phyloP scores from a whole-genome alignment of 2,113 vertebrate genomes.

The Sebastes schlegelii region DNA sequence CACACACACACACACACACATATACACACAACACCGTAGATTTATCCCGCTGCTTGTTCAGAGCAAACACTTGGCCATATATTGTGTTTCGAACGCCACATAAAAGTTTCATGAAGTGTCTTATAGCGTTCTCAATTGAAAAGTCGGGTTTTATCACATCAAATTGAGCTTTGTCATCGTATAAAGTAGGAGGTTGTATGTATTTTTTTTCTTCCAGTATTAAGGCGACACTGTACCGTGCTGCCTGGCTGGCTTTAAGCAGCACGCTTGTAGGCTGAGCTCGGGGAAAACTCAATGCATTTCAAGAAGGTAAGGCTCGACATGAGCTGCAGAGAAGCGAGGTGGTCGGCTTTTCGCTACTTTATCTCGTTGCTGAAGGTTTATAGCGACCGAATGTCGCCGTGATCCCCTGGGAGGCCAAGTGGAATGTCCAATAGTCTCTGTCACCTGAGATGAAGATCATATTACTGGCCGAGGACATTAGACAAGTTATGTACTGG shows the following conservation, averaged over 20 bases:
- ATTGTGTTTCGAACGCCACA: constrained; percentile 51
- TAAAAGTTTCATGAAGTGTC: constrained; percentile 68
- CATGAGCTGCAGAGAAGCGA: constrained; percentile 34
- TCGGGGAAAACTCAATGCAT: constrained; percentile 58
- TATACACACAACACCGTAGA: background rate
- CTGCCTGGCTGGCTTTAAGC: constrained; percentile 40
- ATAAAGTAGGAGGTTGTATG: constrained; percentile 44
- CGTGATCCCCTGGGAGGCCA: constrained; percentile 9
- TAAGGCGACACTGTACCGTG: constrained; percentile 21
- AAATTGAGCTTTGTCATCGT: constrained; percentile 58
- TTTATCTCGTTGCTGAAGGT: constrained; percentile 49
- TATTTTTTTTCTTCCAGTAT: constrained; percentile 18
- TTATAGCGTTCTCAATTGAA: constrained; percentile 53
- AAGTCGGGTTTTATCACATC: constrained; percentile 64
- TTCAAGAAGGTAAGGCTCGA: constrained; percentile 52
- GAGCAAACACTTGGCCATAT: constrained; percentile 23
- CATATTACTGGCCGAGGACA: constrained; percentile 6
- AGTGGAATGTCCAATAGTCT: constrained; percentile 32
- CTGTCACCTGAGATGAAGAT: constrained; percentile 35
- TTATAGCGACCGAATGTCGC: constrained; percentile 20
- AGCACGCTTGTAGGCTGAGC: constrained; percentile 16
- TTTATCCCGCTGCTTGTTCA: constrained; percentile 20
- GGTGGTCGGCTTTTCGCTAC: background rate
- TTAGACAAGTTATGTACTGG: background rate
- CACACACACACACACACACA: constrained; percentile 11